phyloP scores from a whole-genome alignment of 2,888 invertebrate genomes.

The Beris morrisii region DNA sequence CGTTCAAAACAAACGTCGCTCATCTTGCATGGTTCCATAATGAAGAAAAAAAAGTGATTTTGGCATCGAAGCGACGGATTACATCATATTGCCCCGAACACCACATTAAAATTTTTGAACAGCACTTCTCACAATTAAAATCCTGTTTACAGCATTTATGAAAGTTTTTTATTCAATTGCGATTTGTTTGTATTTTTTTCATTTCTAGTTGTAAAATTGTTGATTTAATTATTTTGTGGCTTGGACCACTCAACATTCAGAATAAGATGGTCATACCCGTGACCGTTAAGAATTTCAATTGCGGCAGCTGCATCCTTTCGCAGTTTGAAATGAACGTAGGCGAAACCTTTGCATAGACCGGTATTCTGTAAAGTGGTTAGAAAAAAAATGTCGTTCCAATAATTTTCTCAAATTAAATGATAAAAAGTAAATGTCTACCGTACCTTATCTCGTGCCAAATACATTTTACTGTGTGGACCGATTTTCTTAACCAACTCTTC shows the following conservation, averaged over 20 bases:
- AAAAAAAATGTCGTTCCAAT: neutral
- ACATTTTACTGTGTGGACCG: slow-evolving; percentile 90
- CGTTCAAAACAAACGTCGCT: no score
- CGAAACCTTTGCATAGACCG: slow-evolving; percentile 93
- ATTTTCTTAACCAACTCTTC: slow-evolving; percentile 94
- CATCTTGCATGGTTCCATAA: no score
- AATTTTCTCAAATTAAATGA: neutral
- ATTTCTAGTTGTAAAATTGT: no score
- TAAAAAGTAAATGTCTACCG: neutral
- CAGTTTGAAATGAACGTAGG: slow-evolving; percentile 95
- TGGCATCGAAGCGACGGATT: no score
- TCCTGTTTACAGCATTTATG: no score
- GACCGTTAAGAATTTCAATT: slow-evolving; percentile 84
- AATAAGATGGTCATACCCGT: slow-evolving; percentile 97
- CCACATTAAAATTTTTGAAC: neutral
- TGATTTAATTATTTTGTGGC: slow-evolving; percentile 61
- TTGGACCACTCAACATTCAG: slow-evolving; percentile 99
- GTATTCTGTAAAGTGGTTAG: slow-evolving; percentile 60
- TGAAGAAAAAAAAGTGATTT: no score
- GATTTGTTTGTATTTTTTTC: no score
- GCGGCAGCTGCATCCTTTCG: slow-evolving; percentile 90
- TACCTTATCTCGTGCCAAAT: slow-evolving; percentile 90
- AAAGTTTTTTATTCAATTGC: no score
- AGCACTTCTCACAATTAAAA: no score
- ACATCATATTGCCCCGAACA: no score